A percentile compares a stretch with the other conserved stretches of the same genome.
phyloP scores from a whole-genome alignment of 2,797 vertebrate genomes.

The Anisognathus igniventris region DNA sequence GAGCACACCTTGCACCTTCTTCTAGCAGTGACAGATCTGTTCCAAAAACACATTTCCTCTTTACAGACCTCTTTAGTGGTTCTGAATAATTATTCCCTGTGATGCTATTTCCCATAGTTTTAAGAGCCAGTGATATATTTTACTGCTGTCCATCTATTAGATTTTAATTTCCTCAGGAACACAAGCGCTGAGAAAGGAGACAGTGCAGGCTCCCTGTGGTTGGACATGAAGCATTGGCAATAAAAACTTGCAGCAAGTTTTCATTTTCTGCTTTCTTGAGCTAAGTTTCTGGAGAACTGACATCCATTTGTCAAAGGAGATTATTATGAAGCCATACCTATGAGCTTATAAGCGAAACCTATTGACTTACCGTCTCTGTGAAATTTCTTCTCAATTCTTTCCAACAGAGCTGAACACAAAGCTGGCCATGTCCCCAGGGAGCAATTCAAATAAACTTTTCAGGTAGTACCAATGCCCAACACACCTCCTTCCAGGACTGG shows the following conservation, averaged over 20 bases:
- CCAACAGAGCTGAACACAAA: not conserved
- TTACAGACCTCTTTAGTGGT: slow-evolving; percentile 9
- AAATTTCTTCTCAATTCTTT: slow-evolving; percentile 41
- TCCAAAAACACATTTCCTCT: not conserved
- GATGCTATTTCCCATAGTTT: slow-evolving; percentile 24
- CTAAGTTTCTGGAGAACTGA: slow-evolving; percentile 30
- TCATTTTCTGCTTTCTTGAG: slow-evolving; percentile 50
- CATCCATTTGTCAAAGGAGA: slow-evolving; percentile 38
- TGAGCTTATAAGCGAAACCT: not conserved
- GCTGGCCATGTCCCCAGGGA: not conserved
- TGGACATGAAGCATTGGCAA: not conserved
- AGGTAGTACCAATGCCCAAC: not conserved
- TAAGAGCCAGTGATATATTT: slow-evolving; percentile 29
- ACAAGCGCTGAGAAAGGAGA: not conserved
- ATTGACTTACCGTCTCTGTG: slow-evolving; percentile 19
- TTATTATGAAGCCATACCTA: slow-evolving; percentile 8
- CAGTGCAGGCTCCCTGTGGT: not conserved
- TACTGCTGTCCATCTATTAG: slow-evolving; percentile 15
- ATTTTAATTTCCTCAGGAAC: slow-evolving; percentile 10
- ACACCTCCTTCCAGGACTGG: not conserved
- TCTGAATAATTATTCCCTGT: slow-evolving; percentile 42
- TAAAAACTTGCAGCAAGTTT: slow-evolving; percentile 32
- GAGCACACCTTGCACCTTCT: not conserved
- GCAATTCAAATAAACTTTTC: slow-evolving; percentile 36
- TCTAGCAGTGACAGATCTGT: not conserved